These are phyloP conservation scores for Bostrychus sinensis DNA, from an alignment of 2,113 vertebrate genomes.

Conservation along the genomic window DNA sequence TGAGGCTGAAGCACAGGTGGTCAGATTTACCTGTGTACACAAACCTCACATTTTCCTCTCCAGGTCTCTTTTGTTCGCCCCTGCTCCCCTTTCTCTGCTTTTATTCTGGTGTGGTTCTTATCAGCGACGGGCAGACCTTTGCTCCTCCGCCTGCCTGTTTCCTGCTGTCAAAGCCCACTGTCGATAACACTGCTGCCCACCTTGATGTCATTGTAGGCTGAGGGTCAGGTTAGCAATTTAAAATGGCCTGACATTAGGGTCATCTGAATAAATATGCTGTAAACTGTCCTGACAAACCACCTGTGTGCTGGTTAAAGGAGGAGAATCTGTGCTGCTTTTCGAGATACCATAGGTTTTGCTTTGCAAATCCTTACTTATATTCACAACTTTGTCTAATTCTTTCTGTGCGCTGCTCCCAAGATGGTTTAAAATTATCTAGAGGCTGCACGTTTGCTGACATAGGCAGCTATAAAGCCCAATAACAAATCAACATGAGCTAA, in stretches of 20 bases:
- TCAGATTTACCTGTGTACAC: neutral
- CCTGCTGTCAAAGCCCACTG: constrained; percentile 29
- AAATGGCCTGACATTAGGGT: constrained; percentile 1
- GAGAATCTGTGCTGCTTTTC: neutral
- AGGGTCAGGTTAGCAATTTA: constrained; percentile 41
- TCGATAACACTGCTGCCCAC: constrained; percentile 40
- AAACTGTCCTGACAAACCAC: neutral
- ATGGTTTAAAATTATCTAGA: neutral
- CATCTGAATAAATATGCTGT: constrained; percentile 2
- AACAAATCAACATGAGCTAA: constrained; percentile 7
- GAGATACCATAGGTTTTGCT: constrained; percentile 4
- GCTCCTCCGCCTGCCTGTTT: constrained; percentile 39
- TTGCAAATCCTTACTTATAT: neutral
- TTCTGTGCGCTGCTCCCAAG: neutral
- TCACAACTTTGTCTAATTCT: neutral
- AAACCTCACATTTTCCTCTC: neutral
- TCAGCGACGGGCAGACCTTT: constrained; percentile 55
- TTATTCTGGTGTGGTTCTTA: constrained; percentile 37
- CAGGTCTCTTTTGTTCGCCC: constrained; percentile 13
- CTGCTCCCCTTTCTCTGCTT: constrained; percentile 3
- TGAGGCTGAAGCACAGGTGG: neutral
- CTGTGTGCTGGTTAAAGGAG: constrained; percentile 1
- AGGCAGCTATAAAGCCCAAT: neutral
- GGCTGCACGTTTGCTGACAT: neutral
- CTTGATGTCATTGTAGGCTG: constrained; percentile 19